Evolutionary conservation across 2,888 invertebrate genomes (phyloP), one percentile per base, ranked within the genome.

Genomic region (Cistogaster globosa): DNA sequence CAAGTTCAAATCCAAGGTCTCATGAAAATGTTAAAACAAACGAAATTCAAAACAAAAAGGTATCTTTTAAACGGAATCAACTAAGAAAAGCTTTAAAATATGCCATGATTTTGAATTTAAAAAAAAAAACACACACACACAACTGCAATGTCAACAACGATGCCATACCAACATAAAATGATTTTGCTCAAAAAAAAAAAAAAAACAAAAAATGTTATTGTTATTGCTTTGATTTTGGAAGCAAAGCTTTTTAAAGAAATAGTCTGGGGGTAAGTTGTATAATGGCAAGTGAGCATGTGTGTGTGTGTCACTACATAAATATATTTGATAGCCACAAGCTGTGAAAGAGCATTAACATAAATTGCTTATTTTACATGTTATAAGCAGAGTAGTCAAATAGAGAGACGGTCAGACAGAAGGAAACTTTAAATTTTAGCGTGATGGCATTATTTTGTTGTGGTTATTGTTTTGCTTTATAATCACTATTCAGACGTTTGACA

Each of bases 301-400:
- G 16, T 65, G 20, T n/a, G 53, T 63, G 12, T 57, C 60, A 69
- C 67, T 62, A 75, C 74, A 63, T 51, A 32, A 32, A 32, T 32
- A 51, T 68, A 74, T 78, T 55, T 57, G 69, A 71, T 62, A 72
- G 80, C 80, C 84, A 84, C 84, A 84, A 84, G 84, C 84, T 84
- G 84, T 84, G 76, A 76, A 84, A 72, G 76, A 76, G 74, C 60
- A 84, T 84, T 80, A 80, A 84, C 84, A 84, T 80, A 80, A 80
- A 80, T 80, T 80, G 76, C 80, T 76, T 67, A 84, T 76, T 84
- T 76, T 84, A 76, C 71, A 84, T 80, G 69, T 53, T 80, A 45
- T 32, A 22, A n/a, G n/a, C n/a, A n/a, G n/a, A 69, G 57, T 60
- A 83, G 68, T 68, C 38, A 68, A 53, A 60, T 11, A 16, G 65